Evolutionary conservation across 30 jellyfish, hydroid and myxozoan genomes (phyloP), one percentile per base, ranked within the genome.

Genomic region (Rhopilema esculentum): DNA sequence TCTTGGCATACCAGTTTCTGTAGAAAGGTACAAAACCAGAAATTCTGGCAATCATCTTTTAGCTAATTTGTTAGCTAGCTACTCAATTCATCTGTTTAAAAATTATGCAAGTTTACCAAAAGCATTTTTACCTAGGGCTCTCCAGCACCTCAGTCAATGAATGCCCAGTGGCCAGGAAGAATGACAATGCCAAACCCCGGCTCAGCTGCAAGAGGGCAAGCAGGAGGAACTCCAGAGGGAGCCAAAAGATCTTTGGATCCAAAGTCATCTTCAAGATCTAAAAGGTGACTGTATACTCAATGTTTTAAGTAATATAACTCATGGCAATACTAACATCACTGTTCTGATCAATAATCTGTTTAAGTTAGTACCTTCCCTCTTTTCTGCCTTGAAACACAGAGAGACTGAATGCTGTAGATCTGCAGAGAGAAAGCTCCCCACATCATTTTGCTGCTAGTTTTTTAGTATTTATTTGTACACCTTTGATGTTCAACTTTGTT

Each of bases 141-240:
- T 1, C 93, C 97, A 27, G 92, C 84, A 2, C 75, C 70, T 18
- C 93, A 87, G 30, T 61, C 73, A 30, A 81, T 89, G 97, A 50
- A 77, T 61, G 78, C 96, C 0, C 84, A 79, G 28, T 93, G 97
- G 98, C 97, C 88, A 72, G 90, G 98, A 84, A 88, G 97, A 75
- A 87, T 93, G 98, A 81, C 96, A 18, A 84, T 84, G 80, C 74
- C 93, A 4, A 84, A 84, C 33, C 87, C 81, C 8, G 73, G 87
- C 27, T 4, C 73, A n/a, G 57, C 77, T 16, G 26, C 77, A 71
- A 84, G 93, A 32, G 85, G 75, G 33, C 90, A 80, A n/a, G 94
- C 92, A 27, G 91, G 92, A 72, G 89, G 91, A 22, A 89, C 97
- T 22, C 96, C 97, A 32, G 99, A 94, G 40, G 86, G 92, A 8